Conservation (phyloP, 2,888 invertebrate genomes). For the Ectobius pallidus region DNA sequence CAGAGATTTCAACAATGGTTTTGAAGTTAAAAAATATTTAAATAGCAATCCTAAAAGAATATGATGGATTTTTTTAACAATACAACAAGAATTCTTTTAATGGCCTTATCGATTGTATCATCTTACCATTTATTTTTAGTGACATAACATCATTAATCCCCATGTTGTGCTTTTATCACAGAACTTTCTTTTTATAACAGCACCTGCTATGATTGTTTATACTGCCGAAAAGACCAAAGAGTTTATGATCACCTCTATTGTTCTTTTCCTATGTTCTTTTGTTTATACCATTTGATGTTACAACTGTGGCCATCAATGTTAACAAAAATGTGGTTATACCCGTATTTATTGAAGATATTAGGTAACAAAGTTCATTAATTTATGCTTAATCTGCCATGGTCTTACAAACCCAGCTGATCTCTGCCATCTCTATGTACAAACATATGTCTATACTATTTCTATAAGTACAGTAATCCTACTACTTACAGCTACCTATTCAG, state of each 20-base stretch:
- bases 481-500: too few species aligned
- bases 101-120: too few species aligned
- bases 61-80: neutral
- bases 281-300: too few species aligned
- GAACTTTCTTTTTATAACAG: conserved; percentile 30
- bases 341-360: conserved; percentile 24
- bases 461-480: neutral
- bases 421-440: neutral
- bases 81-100: neutral
- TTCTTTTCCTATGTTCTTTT: too few species aligned
- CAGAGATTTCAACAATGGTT: too few species aligned
- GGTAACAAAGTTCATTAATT: neutral
- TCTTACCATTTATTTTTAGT: too few species aligned
- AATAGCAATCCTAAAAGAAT: conserved; percentile 23
- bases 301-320: conserved; percentile 7
- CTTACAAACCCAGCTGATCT: neutral
- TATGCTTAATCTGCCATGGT: neutral
- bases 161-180: conserved; percentile 38
- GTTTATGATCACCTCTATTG: neutral
- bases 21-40: neutral
- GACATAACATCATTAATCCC: neutral
- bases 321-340: conserved; percentile 20
- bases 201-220: conserved; percentile 34
- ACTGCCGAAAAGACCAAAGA: neutral
- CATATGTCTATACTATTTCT: neutral